Percentiles rank a stretch among this genome's conserved stretches.
Conservation (phyloP, 2,888 invertebrate genomes). For the Podabrus alpinus region DNA sequence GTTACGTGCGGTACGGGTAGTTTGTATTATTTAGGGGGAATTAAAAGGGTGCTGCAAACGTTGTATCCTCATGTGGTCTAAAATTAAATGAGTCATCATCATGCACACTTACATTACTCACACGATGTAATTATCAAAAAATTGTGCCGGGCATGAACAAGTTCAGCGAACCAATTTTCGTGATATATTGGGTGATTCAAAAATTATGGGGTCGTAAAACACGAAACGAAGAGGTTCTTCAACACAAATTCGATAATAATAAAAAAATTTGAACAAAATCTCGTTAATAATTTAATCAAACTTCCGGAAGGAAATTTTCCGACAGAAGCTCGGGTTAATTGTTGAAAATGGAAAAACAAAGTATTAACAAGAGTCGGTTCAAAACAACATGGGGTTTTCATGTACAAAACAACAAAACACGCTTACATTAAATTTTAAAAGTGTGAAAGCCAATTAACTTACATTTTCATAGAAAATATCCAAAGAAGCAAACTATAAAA, state of each 20-base stretch:
- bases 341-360: neutral
- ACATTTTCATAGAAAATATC: slow-evolving; percentile 45
- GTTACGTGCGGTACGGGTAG: neutral
- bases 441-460: slow-evolving; percentile 35
- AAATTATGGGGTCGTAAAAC: neutral
- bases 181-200: neutral
- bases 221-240: neutral
- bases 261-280: neutral
- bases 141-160: neutral
- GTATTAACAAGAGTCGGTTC: neutral
- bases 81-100: slow-evolving; percentile 45
- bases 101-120: slow-evolving; percentile 10
- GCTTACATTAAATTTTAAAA: slow-evolving; percentile 4
- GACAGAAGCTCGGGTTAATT: neutral
- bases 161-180: neutral
- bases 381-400: slow-evolving; percentile 27
- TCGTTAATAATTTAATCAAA: neutral
- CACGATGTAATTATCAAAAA: neutral
- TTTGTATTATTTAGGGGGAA: neutral
- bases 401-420: slow-evolving; percentile 29
- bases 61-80: slow-evolving; percentile 37
- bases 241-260: neutral
- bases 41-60: neutral
- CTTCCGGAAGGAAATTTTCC: neutral
- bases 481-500: slow-evolving; percentile 40